Conservation (phyloP, 1,140 invertebrate genomes). For the Euglossa dilemma region DNA sequence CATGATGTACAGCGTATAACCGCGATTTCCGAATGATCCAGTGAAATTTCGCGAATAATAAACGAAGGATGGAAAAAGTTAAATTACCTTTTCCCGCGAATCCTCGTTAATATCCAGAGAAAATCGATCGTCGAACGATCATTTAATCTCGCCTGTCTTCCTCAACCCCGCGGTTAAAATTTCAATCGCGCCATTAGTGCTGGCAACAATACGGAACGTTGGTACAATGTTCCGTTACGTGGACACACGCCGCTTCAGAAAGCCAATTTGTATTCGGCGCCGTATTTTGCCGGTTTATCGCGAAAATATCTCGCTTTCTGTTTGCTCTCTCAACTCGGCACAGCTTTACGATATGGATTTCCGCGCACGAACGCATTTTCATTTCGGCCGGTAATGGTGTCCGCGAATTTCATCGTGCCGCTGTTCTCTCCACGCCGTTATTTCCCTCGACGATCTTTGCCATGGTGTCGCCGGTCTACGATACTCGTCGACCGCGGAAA, state of each 20-base stretch:
- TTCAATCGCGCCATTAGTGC: background rate
- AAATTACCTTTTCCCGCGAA: too few relatives aligned
- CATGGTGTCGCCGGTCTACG: too few relatives aligned
- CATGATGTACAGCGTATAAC: too few relatives aligned
- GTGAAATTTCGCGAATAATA: too few relatives aligned
- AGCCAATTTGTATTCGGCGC: background rate
- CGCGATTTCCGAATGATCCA: too few relatives aligned
- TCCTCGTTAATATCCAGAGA: background rate
- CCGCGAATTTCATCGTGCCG: constrained; percentile 25
- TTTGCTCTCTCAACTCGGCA: background rate
- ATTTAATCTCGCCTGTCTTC: background rate
- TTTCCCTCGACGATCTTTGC: constrained; percentile 35
- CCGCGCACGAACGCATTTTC: constrained; percentile 31
- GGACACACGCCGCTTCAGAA: background rate
- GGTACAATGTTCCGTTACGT: background rate
- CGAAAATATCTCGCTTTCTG: background rate
- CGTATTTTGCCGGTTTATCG: background rate
- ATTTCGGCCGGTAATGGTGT: constrained; percentile 30
- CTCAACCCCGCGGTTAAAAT: constrained; percentile 3
- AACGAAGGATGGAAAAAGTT: too few relatives aligned
- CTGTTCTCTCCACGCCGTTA: constrained; percentile 12
- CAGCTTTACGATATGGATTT: constrained; percentile 34
- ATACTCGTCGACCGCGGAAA: background rate
- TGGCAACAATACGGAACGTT: background rate
- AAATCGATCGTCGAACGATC: background rate